Conservation (phyloP, 2,888 invertebrate species). For the Pachymerium ferrugineum region DNA sequence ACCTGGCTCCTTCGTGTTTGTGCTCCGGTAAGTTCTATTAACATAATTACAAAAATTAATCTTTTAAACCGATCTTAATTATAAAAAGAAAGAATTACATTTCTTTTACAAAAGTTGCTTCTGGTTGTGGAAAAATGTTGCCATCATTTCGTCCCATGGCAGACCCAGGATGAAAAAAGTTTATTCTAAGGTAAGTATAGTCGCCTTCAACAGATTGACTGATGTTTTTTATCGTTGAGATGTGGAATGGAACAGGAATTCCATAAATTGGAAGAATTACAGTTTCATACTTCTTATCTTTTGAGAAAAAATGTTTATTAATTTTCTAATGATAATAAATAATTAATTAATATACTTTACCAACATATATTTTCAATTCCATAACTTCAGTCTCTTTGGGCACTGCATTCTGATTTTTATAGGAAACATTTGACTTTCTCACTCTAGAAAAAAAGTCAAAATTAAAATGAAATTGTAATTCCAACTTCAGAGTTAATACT, state of each 20-base stretch:
- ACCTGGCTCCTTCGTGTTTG: constrained; percentile 95
- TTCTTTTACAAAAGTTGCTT: constrained; percentile 97
- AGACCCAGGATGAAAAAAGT: constrained; percentile 97
- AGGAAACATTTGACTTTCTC: constrained; percentile 90
- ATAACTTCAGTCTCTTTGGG: constrained; percentile 89
- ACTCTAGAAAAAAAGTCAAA: constrained; percentile 50
- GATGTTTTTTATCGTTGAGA: constrained; percentile 98
- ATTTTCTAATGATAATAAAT: background rate
- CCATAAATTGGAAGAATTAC: constrained; percentile 97
- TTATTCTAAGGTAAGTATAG: constrained; percentile 93
- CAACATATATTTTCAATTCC: constrained; percentile 89
- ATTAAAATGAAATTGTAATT: no score
- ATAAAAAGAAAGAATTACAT: constrained; percentile 58
- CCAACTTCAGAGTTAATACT: constrained; percentile 32
- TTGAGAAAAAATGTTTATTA: constrained; percentile 40
- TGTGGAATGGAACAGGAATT: constrained; percentile 93
- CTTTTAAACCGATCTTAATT: background rate
- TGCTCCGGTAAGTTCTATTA: constrained; percentile 87
- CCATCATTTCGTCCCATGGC: constrained; percentile 92
- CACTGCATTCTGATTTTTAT: constrained; percentile 85
- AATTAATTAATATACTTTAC: constrained; percentile 52
- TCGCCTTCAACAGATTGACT: constrained; percentile 98
- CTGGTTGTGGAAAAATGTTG: constrained; percentile 83
- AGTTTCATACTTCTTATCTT: constrained; percentile 94
- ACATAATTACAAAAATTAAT: background rate